Evolutionary conservation across 2,113 vertebrate species (phyloP).

Genomic region (Nannobrachium achirus): DNA sequence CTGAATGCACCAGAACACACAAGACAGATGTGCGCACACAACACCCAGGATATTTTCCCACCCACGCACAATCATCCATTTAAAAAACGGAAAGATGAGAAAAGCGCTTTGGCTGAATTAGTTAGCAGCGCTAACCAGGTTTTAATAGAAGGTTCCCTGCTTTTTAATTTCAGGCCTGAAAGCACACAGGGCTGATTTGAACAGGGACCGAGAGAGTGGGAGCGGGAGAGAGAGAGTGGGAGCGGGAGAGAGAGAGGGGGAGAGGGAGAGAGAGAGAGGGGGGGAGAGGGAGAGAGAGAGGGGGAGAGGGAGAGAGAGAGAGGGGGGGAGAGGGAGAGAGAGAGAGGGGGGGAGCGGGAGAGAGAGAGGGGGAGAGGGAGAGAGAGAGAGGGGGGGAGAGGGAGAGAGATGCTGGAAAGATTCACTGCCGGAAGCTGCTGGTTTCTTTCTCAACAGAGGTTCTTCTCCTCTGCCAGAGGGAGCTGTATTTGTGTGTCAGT

Average conservation of each 20-base stretch:
- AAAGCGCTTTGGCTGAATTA: conserved; percentile 38
- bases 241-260: conserved; percentile 15
- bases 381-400: neutral
- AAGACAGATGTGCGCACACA: neutral
- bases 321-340: neutral
- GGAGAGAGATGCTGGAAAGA: neutral
- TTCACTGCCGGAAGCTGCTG: too few species aligned
- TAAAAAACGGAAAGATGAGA: conserved; percentile 11
- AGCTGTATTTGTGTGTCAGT: too few species aligned
- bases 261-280: conserved; percentile 12
- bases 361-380: neutral
- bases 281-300: neutral
- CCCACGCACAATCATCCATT: conserved; percentile 18
- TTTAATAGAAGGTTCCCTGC: conserved; percentile 56
- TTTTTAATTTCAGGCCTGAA: conserved; percentile 70
- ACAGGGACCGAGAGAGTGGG: conserved; percentile 23
- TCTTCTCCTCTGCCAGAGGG: too few species aligned
- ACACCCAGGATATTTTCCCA: conserved; percentile 2
- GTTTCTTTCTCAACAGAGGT: too few species aligned
- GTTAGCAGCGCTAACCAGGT: conserved; percentile 48
- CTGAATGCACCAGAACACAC: too few species aligned
- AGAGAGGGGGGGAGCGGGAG: neutral
- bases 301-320: neutral
- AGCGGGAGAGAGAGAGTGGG: conserved; percentile 26
- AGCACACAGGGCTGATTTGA: conserved; percentile 51